phyloP scores from a whole-genome alignment of 2,888 invertebrate species.

The Ophonus ardosiacus region DNA sequence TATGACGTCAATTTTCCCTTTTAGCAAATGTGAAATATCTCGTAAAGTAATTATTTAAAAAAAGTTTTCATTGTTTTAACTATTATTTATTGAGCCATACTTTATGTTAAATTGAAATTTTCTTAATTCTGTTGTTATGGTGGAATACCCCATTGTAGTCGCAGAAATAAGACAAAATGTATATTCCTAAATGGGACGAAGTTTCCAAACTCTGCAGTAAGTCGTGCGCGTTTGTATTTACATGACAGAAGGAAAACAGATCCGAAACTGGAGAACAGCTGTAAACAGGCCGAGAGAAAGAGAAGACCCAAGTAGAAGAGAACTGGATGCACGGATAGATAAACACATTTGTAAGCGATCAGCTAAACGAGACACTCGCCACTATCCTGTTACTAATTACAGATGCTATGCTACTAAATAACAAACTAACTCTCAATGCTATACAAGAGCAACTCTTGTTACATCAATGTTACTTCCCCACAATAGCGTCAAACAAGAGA shows the following conservation, averaged over 20 bases:
- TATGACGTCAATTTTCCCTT: too few species aligned
- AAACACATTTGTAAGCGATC: conserved; percentile 34
- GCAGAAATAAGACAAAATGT: too few species aligned
- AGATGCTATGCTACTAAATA: conserved; percentile 31
- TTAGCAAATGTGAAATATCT: too few species aligned
- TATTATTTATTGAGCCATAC: too few species aligned
- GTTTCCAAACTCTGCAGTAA: too few species aligned
- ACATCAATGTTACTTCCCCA: background rate
- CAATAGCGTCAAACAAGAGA: background rate
- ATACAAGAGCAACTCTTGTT: conserved; percentile 14
- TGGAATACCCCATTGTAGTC: too few species aligned
- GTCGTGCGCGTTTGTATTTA: background rate
- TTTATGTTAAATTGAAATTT: too few species aligned
- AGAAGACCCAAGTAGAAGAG: conserved; percentile 16
- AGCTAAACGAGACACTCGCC: conserved; percentile 33
- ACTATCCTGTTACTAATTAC: conserved; percentile 48
- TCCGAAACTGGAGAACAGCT: conserved; percentile 10
- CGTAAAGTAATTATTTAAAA: too few species aligned
- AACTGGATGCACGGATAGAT: conserved; percentile 30
- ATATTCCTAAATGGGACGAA: too few species aligned
- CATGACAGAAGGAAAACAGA: conserved; percentile 31
- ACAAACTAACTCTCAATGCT: conserved; percentile 23
- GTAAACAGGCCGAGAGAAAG: conserved; percentile 16
- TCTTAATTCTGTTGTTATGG: too few species aligned
- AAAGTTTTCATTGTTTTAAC: too few species aligned